Base-by-base conservation (phyloP, 2,113 vertebrate species). In the Pollachius pollachius region DNA sequence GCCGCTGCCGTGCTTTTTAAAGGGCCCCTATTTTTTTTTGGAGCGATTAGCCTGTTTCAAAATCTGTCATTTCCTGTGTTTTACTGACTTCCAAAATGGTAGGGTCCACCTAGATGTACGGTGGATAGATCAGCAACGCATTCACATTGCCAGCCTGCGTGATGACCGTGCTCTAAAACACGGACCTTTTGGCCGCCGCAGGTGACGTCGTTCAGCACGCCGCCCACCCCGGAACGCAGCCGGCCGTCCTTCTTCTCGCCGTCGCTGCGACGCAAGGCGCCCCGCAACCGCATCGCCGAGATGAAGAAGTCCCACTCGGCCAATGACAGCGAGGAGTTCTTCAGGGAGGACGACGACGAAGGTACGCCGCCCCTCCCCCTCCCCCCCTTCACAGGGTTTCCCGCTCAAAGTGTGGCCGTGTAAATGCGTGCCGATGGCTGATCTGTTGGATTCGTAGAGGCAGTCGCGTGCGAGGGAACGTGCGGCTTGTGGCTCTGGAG, bases 291-390 rank as follows among this genome's bases (percentile, higher is more conserved):
- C 17, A 96, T 92, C 0, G 91, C 95, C 0, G 97, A 99, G 88
- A 98, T 99, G 97, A 99, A 99, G 88, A 99, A 99, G 79, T 98
- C 96, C 0, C 97, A 99, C 81, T 99, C 97, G 0, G 97, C 97
- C 76, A 99, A 99, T 0, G 97, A 99, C 92, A 99, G 97, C 0
- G 97, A 99, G 77, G 97, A 99, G 67, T 96, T 99, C 88, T 98
- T 98, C 90, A 92, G 97, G 74, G 96, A 98, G 74, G 95, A 96
- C 2, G 92, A 91, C 0, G 88, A 93, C 64, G 89, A 90, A 85
- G 96, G 96, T 97, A 81, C 89, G 72, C 18, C 13, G 73, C 18
- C 16, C 17, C 7, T 21, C 21, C 21, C 18, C 16, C 17, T 8
- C 12, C 21, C 21, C 11, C 37, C 2, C 41, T 9, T 2, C 41